Conservation (phyloP, 2,888 invertebrate genomes). For the Teleiodes luculella region DNA sequence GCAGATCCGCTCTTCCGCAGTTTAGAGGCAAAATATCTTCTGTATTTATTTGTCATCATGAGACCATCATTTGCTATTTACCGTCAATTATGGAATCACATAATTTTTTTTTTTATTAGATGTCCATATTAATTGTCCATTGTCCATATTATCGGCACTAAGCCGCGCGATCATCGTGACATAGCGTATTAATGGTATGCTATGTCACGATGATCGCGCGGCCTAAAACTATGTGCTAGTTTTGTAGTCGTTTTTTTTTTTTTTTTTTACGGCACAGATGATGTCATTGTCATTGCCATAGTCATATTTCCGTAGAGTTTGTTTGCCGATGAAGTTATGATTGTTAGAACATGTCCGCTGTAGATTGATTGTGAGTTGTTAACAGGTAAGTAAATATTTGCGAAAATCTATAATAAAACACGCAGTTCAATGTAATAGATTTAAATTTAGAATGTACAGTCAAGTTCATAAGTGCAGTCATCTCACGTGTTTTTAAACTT, state of each 20-base stretch:
- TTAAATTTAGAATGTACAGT: too few species aligned
- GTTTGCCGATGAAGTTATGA: constrained; percentile 4
- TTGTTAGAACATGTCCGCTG: background rate
- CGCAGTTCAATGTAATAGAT: too few species aligned
- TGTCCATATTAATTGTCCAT: too few species aligned
- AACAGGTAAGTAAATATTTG: background rate
- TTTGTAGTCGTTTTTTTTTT: background rate
- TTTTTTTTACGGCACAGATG: too few species aligned
- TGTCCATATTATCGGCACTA: background rate
- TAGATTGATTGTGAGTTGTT: too few species aligned
- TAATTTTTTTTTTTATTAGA: background rate
- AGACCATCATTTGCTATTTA: background rate
- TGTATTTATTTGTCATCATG: background rate
- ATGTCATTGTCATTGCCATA: constrained; percentile 11
- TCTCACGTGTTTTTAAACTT: too few species aligned
- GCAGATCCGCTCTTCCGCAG: background rate
- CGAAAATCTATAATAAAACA: background rate
- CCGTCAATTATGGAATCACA: background rate
- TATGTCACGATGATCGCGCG: background rate
- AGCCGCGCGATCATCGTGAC: too few species aligned
- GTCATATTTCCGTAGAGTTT: background rate
- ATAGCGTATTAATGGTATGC: too few species aligned
- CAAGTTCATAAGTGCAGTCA: too few species aligned
- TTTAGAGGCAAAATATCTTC: background rate
- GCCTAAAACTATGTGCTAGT: background rate